These are phyloP conservation scores for Stomatorhinus walkeri DNA, from an alignment of 2,797 vertebrate genomes.

Conservation along the genomic window DNA sequence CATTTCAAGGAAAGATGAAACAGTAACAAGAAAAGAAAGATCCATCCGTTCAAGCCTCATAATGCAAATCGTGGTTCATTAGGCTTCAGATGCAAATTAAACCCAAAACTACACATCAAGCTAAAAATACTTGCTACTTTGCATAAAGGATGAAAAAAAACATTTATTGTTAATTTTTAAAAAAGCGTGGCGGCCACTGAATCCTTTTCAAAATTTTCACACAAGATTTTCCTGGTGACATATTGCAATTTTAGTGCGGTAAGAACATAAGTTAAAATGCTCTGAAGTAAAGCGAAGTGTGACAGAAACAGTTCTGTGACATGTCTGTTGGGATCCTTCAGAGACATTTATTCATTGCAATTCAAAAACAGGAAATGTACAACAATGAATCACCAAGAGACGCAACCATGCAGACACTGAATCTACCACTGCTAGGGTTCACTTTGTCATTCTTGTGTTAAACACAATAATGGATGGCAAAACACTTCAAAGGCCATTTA, in stretches of 20 bases:
- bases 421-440: not conserved
- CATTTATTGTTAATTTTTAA: not conserved
- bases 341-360: not conserved
- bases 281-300: not conserved
- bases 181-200: not conserved
- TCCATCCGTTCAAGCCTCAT: not conserved
- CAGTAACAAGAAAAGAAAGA: not conserved
- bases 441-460: not conserved
- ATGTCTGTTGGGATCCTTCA: not conserved
- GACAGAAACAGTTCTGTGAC: not conserved
- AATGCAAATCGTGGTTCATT: not conserved
- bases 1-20: not conserved
- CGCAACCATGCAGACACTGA: not conserved
- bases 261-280: not conserved
- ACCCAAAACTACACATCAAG: not conserved
- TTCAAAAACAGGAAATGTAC: not conserved
- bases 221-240: not conserved
- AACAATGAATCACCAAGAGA: not conserved
- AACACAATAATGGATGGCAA: not conserved
- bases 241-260: not conserved
- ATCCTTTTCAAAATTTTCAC: not conserved
- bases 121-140: conserved; percentile 4
- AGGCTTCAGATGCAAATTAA: not conserved
- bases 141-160: not conserved
- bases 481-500: not conserved